phyloP scores from a whole-genome alignment of 2,888 invertebrate genomes.

The Pimpla rufipes region DNA sequence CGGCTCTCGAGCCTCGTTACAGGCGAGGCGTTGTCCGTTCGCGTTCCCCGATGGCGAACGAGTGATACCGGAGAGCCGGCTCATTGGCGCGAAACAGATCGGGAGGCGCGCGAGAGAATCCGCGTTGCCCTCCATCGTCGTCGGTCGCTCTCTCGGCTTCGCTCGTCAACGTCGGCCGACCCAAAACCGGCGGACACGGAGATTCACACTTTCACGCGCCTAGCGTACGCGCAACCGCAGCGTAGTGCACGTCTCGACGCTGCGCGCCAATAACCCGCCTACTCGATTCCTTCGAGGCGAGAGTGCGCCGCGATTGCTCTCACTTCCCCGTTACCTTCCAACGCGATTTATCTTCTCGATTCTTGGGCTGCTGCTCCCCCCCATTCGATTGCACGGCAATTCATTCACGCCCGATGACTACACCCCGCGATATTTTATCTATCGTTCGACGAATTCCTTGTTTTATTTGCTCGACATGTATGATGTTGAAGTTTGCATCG shows the following conservation, averaged over 20 bases:
- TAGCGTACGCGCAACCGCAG: slow-evolving; percentile 18
- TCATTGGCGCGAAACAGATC: slow-evolving; percentile 65
- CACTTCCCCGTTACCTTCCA: slow-evolving; percentile 22
- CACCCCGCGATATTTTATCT: too few species aligned
- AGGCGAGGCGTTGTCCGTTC: slow-evolving; percentile 55
- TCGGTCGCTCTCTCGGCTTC: slow-evolving; percentile 20
- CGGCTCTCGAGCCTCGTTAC: slow-evolving; percentile 31
- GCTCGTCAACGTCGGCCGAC: background rate
- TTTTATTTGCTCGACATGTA: too few species aligned
- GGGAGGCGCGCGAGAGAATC: slow-evolving; percentile 49
- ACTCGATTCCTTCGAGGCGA: slow-evolving; percentile 50
- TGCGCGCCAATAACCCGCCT: slow-evolving; percentile 58
- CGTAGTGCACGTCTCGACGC: background rate
- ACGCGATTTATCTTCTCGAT: slow-evolving; percentile 18
- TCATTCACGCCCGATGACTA: background rate
- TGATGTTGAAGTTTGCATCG: too few species aligned
- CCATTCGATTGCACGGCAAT: slow-evolving; percentile 20
- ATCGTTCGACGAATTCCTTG: too few species aligned
- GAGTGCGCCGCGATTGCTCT: background rate
- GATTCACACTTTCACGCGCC: slow-evolving; percentile 67
- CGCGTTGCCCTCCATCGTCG: too few species aligned
- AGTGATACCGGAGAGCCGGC: slow-evolving; percentile 12
- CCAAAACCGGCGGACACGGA: slow-evolving; percentile 38
- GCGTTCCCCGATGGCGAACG: slow-evolving; percentile 45
- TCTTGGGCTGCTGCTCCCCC: too few species aligned